Evolutionary conservation across 2,888 invertebrate genomes (phyloP), one percentile per base, ranked within the genome.

Genomic region (Cyrtodaria siliqua): DNA sequence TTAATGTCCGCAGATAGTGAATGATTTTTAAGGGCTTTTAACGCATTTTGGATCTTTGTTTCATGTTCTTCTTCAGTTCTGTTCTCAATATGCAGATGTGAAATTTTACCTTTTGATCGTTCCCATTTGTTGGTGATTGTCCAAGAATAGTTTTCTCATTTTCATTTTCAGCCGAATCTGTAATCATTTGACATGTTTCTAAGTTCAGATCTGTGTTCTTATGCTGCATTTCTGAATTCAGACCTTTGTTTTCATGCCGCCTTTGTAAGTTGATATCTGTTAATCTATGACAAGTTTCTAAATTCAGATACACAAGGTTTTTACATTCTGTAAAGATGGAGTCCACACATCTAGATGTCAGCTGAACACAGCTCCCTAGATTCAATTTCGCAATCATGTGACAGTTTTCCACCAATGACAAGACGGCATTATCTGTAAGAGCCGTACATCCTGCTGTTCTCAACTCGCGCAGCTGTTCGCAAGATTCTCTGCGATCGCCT

Each of bases 221-320:
- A 33, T 4, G 4, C 4, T 8, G 33, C 33, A 33, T 33, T 33
- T 33, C 33, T 33, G 33, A 33, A n/a, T 33, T 33, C 4, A 33
- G 12, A 33, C 33, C 12, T 33, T 4, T 4, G 33, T 33, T 33
- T 12, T 8, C 33, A 33, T 33, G 33, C 12, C 12, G 33, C 12
- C 12, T 33, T 4, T 12, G 4, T 12, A 85, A 60, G 40, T 64
- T 59, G 2, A 87, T 24, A 26, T 77, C 56, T n/a, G 74, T 42
- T 8, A 87, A 55, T 23, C 78, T 60, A 14, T 84, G 82, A 68
- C 84, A 86, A 2, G 77, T 83, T 44, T 78, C 82, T 8, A 83
- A 42, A 56, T 75, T 70, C 6, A 87, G 67, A 20, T 69, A 63
- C 29, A 61, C 40, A 23, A 87, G 49, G 44, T 60, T 56, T 29